Base-by-base conservation (phyloP, 2,888 invertebrate species). In the Nemurella pictetii region DNA sequence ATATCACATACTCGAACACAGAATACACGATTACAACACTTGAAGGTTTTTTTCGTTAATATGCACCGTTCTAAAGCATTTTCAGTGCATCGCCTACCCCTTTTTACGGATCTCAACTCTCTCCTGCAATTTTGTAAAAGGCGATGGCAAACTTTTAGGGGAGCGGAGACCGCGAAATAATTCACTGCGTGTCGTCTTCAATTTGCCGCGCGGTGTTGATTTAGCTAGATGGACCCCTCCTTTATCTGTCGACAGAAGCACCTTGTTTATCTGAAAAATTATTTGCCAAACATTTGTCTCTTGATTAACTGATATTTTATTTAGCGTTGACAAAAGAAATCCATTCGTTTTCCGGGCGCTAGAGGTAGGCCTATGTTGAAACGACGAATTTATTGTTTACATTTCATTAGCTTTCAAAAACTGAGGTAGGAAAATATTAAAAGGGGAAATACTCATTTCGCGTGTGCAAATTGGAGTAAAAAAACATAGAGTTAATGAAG, bases 251-350 rank as follows among this genome's bases (percentile, higher is more conserved):
- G 55, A 55, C 15, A 20, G 1, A 2, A 20, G 2, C 55, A 12
- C 15, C 55, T 55, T 55, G 55, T 55, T 55, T 55, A 55, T 55
- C 55, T 55, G 15, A 55, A 55, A 55, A 55, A 55, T 55, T 55
- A 55, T 55, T 55, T 55, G 28, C 75, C 28, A 9, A 27, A n/a
- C 75, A 78, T 78, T 78, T 29, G 55, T 82, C 82, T 55, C 29
- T 27, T 82, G 72, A 82, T 82, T 55, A 82, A 82, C 72, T 72
- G 9, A 72, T 82, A 82, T 55, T 82, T 82, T 28, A 82, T 82
- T 72, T 72, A 72, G 26, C 72, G 28, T 25, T 36, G 20, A 72
- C 27, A 82, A 28, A 72, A 20, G 28, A 72, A 28, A 27, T 72
- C 82, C 28, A 26, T 55, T 82, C 82, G 26, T 55, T 82, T 15